Percentiles rank a stretch among this genome's conserved stretches.
Evolutionary conservation across 1,140 invertebrate species (phyloP).

Genomic region (Hetaerina americana): DNA sequence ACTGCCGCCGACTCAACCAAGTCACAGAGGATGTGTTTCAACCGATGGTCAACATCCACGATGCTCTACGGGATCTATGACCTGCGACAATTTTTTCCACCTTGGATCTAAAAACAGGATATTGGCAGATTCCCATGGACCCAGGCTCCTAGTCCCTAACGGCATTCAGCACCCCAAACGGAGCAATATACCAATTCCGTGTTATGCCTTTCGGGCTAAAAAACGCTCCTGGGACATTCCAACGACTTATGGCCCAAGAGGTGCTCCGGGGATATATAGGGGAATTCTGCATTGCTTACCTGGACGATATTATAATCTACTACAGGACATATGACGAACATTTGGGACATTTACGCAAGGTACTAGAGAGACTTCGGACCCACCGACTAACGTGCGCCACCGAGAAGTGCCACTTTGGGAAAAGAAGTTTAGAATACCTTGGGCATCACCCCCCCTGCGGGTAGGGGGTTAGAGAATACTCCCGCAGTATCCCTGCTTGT

Average conservation of each 20-base stretch:
- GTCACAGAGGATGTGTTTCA: slow-evolving; percentile 20
- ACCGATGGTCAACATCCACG: slow-evolving; percentile 29
- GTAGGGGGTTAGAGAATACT: background rate
- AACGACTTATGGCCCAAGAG: no score
- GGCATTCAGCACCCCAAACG: slow-evolving; percentile 25
- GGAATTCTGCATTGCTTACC: slow-evolving; percentile 14
- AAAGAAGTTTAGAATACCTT: background rate
- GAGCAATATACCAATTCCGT: slow-evolving; percentile 12
- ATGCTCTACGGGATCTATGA: slow-evolving; percentile 22
- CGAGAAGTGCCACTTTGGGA: background rate
- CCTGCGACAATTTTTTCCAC: slow-evolving; percentile 19
- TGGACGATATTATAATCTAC: slow-evolving; percentile 19
- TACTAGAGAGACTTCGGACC: no score
- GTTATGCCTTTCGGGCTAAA: slow-evolving; percentile 17
- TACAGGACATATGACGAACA: background rate
- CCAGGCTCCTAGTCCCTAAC: slow-evolving; percentile 24
- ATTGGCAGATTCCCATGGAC: slow-evolving; percentile 28
- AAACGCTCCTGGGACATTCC: no score
- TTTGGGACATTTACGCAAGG: background rate
- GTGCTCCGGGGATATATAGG: slow-evolving; percentile 15
- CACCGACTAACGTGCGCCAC: background rate
- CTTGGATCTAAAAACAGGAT: slow-evolving; percentile 22
- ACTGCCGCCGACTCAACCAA: background rate
- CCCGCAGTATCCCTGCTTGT: background rate
- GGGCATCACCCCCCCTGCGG: background rate